Percentiles rank a stretch among this genome's conserved stretches.
phyloP scores from a whole-genome alignment of 2,113 vertebrate species.

The Pseudopipra pipra region DNA sequence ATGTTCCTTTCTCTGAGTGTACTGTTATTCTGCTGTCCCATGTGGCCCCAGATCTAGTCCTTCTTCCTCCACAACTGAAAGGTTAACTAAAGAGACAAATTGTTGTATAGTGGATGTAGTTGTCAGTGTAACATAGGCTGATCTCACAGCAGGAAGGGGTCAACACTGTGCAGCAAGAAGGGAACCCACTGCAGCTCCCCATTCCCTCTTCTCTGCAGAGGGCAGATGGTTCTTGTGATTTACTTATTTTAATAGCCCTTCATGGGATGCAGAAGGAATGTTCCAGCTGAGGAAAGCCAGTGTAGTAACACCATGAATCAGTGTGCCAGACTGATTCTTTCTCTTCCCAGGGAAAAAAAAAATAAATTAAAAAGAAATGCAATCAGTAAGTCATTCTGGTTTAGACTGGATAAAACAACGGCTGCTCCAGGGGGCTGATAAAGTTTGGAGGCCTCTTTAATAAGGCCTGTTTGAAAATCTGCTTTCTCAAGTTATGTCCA shows the following conservation, averaged over 20 bases:
- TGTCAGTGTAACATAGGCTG: background rate
- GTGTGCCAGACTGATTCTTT: slow-evolving; percentile 34
- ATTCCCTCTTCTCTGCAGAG: background rate
- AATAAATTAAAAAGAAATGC: background rate
- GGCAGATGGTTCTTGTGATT: slow-evolving; percentile 49
- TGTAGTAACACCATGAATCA: slow-evolving; percentile 33
- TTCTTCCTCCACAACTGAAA: background rate
- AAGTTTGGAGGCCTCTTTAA: slow-evolving; percentile 19
- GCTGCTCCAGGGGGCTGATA: background rate
- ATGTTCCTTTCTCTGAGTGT: background rate
- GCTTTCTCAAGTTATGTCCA: slow-evolving; percentile 33
- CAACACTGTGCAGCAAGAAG: background rate
- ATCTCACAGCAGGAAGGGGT: background rate
- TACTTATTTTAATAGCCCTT: slow-evolving; percentile 53
- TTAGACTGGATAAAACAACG: background rate
- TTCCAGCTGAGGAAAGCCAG: slow-evolving; percentile 53
- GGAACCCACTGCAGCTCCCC: background rate
- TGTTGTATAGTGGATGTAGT: background rate
- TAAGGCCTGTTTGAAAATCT: slow-evolving; percentile 38
- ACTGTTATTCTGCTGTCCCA: background rate
- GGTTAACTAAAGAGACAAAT: background rate
- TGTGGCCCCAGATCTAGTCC: background rate
- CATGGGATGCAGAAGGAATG: slow-evolving; percentile 44
- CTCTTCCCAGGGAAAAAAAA: background rate
- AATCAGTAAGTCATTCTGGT: background rate